Evolutionary conservation across 2,113 vertebrate genomes (phyloP).

Genomic region (Collichthys lucidus): DNA sequence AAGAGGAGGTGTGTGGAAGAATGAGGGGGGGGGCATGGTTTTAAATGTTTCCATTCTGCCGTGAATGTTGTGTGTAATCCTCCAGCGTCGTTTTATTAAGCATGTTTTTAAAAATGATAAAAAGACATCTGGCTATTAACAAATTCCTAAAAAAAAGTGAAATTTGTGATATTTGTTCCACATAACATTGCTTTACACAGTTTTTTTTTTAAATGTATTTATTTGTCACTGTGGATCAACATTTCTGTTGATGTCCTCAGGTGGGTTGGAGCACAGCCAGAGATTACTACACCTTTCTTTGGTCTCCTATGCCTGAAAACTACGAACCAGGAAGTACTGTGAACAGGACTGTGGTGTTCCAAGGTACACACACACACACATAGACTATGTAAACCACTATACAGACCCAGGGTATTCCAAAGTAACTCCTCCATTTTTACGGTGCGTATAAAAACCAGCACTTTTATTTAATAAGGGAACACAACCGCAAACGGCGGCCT

Average conservation of each 20-base stretch:
- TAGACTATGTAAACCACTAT: conserved; percentile 59
- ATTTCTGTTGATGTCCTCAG: conserved; percentile 73
- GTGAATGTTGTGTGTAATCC: conserved; percentile 24
- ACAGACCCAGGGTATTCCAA: conserved; percentile 61
- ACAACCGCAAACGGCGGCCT: conserved; percentile 75
- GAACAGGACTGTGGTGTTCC: conserved; percentile 93
- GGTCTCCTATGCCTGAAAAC: conserved; percentile 96
- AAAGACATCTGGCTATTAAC: not conserved
- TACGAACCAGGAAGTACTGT: conserved; percentile 91
- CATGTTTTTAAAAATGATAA: not conserved
- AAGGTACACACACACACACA: conserved; percentile 85
- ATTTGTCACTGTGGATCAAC: not conserved
- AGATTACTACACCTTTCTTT: conserved; percentile 98
- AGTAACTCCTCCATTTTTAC: conserved; percentile 78
- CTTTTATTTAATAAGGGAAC: conserved; percentile 80
- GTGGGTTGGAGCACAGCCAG: conserved; percentile 99
- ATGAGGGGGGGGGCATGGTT: conserved; percentile 32
- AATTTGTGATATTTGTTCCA: not conserved
- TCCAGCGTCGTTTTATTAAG: not conserved
- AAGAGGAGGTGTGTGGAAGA: conserved; percentile 47
- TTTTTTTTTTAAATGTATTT: not conserved
- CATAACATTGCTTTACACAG: not conserved
- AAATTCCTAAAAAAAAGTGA: not conserved
- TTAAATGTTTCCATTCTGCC: conserved; percentile 66
- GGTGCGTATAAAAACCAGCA: conserved; percentile 77